Evolutionary conservation across 2,888 invertebrate genomes (phyloP).

Genomic region (Chirona hameri): DNA sequence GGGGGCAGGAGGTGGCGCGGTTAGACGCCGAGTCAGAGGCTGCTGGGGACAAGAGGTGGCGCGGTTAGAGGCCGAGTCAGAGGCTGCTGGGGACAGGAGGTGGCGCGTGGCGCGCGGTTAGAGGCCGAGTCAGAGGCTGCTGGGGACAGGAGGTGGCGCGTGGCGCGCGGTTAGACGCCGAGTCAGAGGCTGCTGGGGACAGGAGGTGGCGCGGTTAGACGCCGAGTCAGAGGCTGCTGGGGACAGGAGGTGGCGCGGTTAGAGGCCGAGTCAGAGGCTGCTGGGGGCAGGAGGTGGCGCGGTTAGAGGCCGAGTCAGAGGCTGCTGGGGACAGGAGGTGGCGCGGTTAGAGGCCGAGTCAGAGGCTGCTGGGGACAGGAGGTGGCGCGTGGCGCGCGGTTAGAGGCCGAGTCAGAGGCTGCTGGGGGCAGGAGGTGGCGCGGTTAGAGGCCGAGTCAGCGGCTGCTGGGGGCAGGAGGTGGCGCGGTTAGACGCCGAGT

Average conservation of each 20-base stretch:
- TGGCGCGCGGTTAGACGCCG: background rate
- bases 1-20: background rate
- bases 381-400: background rate
- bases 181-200: background rate
- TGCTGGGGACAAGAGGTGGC: too few relatives aligned
- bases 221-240: background rate
- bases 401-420: background rate
- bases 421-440: background rate
- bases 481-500: background rate
- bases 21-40: background rate
- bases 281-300: background rate
- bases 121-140: background rate
- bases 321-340: too few relatives aligned
- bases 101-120: background rate
- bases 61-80: background rate
- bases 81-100: too few relatives aligned
- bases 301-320: background rate
- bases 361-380: too few relatives aligned
- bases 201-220: background rate
- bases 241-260: background rate
- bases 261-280: background rate
- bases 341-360: background rate
- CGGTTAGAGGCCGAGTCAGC: background rate
- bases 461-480: too few relatives aligned
- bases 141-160: too few relatives aligned